Conservation (phyloP, 2,113 vertebrate species). For the Anguilla rostrata region DNA sequence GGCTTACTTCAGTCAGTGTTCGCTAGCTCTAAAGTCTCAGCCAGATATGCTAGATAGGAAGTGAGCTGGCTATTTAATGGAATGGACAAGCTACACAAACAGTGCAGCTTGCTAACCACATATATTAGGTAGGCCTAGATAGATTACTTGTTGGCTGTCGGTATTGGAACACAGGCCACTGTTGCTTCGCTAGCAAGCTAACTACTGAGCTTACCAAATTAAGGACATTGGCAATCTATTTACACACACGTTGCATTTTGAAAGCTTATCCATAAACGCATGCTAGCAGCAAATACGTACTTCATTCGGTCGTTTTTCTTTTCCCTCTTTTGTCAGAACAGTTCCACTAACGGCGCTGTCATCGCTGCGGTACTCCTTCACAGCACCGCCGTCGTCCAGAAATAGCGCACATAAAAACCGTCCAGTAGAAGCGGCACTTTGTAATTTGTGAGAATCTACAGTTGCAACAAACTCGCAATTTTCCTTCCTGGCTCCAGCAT, state of each 20-base stretch:
- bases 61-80: too few species aligned
- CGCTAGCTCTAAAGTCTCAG: too few species aligned
- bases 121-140: too few species aligned
- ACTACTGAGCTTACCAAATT: background rate
- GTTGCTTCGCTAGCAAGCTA: background rate
- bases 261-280: background rate
- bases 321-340: background rate
- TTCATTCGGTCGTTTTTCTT: background rate
- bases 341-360: background rate
- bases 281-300: background rate
- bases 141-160: too few species aligned
- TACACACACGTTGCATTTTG: background rate
- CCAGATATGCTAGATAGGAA: too few species aligned
- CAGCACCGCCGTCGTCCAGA: slow-evolving; percentile 12
- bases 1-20: too few species aligned
- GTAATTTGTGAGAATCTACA: background rate
- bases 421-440: background rate
- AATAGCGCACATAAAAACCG: background rate
- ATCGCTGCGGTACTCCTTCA: background rate
- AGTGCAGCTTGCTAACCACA: too few species aligned
- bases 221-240: background rate
- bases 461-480: background rate
- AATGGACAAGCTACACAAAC: too few species aligned
- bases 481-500: background rate
- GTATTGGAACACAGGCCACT: background rate